phyloP scores from a whole-genome alignment of 2,113 vertebrate genomes.

The Saccopteryx bilineata region DNA sequence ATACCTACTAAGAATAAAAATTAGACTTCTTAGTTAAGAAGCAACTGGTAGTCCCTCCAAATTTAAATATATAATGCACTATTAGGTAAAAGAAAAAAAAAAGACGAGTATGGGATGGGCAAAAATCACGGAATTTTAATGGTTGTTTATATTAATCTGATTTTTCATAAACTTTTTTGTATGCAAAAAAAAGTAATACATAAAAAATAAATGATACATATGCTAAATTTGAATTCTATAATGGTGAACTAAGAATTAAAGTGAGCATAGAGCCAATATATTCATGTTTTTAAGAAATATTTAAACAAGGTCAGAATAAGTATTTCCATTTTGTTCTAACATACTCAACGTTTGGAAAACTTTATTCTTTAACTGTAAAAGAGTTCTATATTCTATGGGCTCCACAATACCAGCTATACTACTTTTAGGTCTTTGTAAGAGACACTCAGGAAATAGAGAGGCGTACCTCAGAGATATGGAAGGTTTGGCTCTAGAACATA shows the following conservation, averaged over 20 bases:
- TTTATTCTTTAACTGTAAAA: constrained; percentile 46
- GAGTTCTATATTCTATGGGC: constrained; percentile 17
- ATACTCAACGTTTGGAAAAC: background rate
- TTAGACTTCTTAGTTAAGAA: constrained; percentile 14
- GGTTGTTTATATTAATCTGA: background rate
- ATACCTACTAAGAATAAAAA: constrained; percentile 47
- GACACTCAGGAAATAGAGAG: background rate
- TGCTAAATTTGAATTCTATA: constrained; percentile 38
- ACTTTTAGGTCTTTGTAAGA: constrained; percentile 15
- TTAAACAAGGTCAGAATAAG: constrained; percentile 54
- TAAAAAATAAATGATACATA: background rate
- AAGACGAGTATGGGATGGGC: background rate
- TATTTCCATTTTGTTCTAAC: background rate
- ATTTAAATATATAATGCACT: background rate
- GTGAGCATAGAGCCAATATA: constrained; percentile 9
- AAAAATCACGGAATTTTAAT: constrained; percentile 25
- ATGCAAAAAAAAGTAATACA: constrained; percentile 33
- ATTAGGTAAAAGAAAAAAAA: constrained; percentile 27
- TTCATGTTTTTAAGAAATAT: constrained; percentile 22
- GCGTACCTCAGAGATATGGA: background rate
- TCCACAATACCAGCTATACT: background rate
- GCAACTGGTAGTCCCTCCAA: background rate
- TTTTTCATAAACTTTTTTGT: background rate
- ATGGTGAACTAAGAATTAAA: constrained; percentile 43
- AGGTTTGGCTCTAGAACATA: background rate